These are phyloP conservation scores for Syngnathus typhle DNA, from an alignment of 2,113 vertebrate species.

Conservation along the genomic window DNA sequence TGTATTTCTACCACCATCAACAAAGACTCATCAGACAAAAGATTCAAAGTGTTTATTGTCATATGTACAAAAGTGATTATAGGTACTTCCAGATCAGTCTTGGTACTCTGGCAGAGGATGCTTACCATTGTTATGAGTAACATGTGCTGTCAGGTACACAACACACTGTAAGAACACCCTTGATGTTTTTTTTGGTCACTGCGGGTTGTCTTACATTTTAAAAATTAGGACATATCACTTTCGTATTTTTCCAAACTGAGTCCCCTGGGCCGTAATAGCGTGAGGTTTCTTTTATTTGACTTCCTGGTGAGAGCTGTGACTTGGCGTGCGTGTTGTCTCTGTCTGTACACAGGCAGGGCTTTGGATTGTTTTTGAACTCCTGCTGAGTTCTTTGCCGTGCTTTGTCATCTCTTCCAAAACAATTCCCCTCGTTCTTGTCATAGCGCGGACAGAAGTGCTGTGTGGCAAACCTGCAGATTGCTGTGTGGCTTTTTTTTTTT, in stretches of 20 bases:
- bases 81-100: background rate
- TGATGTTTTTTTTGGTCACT: background rate
- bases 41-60: too few relatives aligned
- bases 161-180: background rate
- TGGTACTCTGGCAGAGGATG: background rate
- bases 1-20: background rate
- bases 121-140: too few relatives aligned
- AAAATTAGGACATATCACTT: constrained; percentile 1
- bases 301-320: constrained; percentile 46
- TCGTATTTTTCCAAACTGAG: constrained; percentile 29
- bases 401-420: constrained; percentile 49
- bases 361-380: constrained; percentile 23
- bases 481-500: constrained; percentile 47
- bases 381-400: constrained; percentile 38
- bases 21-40: background rate
- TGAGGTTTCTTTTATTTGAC: constrained; percentile 9
- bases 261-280: constrained; percentile 20
- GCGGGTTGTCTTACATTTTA: background rate
- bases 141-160: background rate
- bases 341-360: constrained; percentile 26
- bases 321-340: constrained; percentile 34
- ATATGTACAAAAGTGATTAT: too few relatives aligned
- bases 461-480: constrained; percentile 41
- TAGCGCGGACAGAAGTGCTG: constrained; percentile 43
- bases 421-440: constrained; percentile 37